Percentiles rank a stretch among this genome's conserved stretches.
Evolutionary conservation across 2,888 invertebrate species (phyloP).

Genomic region (Rhaphigaster nebulosa): DNA sequence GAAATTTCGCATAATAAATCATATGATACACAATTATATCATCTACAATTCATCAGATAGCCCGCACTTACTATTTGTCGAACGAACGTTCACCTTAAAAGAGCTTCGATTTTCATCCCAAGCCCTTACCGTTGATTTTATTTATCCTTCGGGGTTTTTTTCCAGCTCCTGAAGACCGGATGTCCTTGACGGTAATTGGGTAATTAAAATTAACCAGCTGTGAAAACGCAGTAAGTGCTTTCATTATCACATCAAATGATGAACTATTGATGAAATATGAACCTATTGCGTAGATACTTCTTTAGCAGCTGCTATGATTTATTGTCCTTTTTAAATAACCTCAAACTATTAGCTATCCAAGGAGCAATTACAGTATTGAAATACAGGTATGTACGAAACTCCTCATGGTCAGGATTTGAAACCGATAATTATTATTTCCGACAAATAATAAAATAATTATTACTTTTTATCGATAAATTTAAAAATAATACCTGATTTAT

Average conservation of each 20-base stretch:
- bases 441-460: too few species aligned
- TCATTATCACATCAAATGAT: not conserved
- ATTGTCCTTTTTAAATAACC: not conserved
- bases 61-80: too few species aligned
- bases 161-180: not conserved
- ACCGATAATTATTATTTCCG: too few species aligned
- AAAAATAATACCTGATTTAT: too few species aligned
- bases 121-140: not conserved
- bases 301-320: not conserved
- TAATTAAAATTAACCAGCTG: not conserved
- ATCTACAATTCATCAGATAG: too few species aligned
- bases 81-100: not conserved
- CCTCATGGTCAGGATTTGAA: too few species aligned
- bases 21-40: too few species aligned
- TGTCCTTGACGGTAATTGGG: not conserved
- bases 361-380: too few species aligned
- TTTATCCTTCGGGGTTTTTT: not conserved
- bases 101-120: not conserved
- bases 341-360: too few species aligned
- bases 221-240: not conserved
- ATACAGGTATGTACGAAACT: not conserved
- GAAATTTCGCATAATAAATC: not conserved
- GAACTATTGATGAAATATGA: not conserved
- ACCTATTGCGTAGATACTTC: not conserved
- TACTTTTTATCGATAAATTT: too few species aligned